Evolutionary conservation across 2,888 invertebrate species (phyloP).

Genomic region (Anthophora plumipes): DNA sequence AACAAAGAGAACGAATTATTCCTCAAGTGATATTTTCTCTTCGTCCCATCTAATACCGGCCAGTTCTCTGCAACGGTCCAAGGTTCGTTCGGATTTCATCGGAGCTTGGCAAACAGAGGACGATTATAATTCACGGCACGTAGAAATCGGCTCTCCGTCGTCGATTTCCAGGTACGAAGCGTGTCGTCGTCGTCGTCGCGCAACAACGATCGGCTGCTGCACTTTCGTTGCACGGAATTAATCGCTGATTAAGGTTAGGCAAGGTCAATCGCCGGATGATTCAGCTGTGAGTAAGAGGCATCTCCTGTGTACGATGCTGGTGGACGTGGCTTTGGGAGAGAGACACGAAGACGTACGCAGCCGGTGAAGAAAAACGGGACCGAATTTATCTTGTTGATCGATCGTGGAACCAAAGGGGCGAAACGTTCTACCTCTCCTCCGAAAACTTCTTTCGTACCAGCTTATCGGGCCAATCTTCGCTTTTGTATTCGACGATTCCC

Average conservation of each 20-base stretch:
- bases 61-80: background rate
- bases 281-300: slow-evolving; percentile 72
- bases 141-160: slow-evolving; percentile 71
- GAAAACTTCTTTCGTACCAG: background rate
- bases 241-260: slow-evolving; percentile 83
- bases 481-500: slow-evolving; percentile 38
- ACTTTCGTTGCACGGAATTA: slow-evolving; percentile 82
- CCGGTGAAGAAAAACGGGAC: slow-evolving; percentile 58
- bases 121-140: slow-evolving; percentile 80
- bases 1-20: slow-evolving; percentile 13
- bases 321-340: slow-evolving; percentile 51
- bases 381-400: slow-evolving; percentile 65
- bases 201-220: slow-evolving; percentile 73
- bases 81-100: slow-evolving; percentile 19
- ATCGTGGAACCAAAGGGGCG: slow-evolving; percentile 40
- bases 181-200: no score
- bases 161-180: slow-evolving; percentile 80
- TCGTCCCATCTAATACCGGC: slow-evolving; percentile 21
- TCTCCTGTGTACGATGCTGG: slow-evolving; percentile 44
- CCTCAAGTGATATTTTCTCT: slow-evolving; percentile 9
- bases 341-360: slow-evolving; percentile 59
- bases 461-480: slow-evolving; percentile 50
- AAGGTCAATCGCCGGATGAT: slow-evolving; percentile 83
- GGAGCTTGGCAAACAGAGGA: background rate
- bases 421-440: background rate